Conservation (phyloP, 2,113 vertebrate genomes). For the Todiramphus saurophagus region DNA sequence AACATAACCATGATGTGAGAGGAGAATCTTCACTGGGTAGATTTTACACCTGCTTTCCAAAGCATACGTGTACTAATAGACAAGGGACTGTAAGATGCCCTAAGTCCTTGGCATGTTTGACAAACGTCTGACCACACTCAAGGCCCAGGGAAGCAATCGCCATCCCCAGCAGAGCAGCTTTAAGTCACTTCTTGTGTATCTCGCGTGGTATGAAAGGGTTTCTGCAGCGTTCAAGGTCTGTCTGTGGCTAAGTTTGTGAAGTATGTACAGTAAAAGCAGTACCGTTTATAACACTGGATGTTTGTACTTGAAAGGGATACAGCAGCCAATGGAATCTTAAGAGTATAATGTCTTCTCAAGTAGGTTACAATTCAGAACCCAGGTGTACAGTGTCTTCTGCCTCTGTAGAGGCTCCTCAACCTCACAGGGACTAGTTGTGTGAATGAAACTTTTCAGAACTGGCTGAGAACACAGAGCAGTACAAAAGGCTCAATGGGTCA, state of each 20-base stretch:
- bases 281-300: neutral
- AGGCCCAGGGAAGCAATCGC: neutral
- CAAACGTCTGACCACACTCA: neutral
- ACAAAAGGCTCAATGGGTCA: neutral
- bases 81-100: neutral
- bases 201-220: neutral
- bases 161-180: neutral
- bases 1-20: neutral
- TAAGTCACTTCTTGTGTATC: neutral
- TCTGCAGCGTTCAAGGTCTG: neutral
- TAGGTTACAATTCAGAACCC: neutral
- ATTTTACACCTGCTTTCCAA: neutral
- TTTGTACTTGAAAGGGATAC: neutral
- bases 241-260: neutral
- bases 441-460: neutral
- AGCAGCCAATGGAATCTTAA: neutral
- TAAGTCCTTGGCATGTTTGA: neutral
- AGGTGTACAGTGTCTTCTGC: neutral
- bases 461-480: neutral
- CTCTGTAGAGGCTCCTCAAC: neutral
- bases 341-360: neutral
- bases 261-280: neutral
- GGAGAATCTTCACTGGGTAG: neutral
- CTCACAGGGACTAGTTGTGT: fast-evolving
- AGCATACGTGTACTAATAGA: neutral